Evolutionary conservation across 2,113 vertebrate species (phyloP), one percentile per base, ranked within the genome.

Genomic region (Dissostichus mawsoni): DNA sequence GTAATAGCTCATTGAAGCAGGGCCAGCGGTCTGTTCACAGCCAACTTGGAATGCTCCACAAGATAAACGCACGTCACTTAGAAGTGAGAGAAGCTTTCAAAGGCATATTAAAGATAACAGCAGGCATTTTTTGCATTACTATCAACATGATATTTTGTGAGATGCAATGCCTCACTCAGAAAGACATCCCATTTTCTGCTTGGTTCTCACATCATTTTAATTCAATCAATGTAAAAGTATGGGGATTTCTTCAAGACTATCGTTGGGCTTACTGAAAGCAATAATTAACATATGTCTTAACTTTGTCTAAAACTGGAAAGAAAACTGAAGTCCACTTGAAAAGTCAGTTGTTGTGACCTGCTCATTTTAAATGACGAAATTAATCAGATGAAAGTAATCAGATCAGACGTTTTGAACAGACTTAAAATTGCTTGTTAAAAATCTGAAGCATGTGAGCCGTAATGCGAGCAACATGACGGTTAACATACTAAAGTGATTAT

Each of bases 1-100:
- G 87, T 87, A 88, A 79, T 81, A 92, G 88, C 82, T 84, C 80
- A 80, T 78, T 89, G 88, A 89, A 80, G 75, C 74, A 17, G 70
- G 61, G 77, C 85, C 84, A 86, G 80, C 65, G 76, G 61, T 82
- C 72, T 59, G 70, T 82, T 88, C 81, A 44, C 75, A 84, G 83
- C 87, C 79, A 85, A 82, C 81, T 82, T 86, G 75, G 69, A 89
- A 90, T 78, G 75, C 85, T 87, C 62, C 59, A 68, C 81, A 66
- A 83, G 76, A 89, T 90, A 80, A 86, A 89, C 51, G 55, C 33
- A 41, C 3, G 56, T 67, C 50, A 14, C 75, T 79, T 57, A 70
- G 74, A 83, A 87, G 74, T 81, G 64, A 86, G 78, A 69, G 50
- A 44, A 70, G 57, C 78, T 83, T 86, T 87, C 73, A 85, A 76